A percentile compares a stretch with the other conserved stretches of the same genome.
These are phyloP conservation scores for Nesoenas mayeri DNA, from an alignment of 2,113 vertebrate genomes.

Conservation along the genomic window DNA sequence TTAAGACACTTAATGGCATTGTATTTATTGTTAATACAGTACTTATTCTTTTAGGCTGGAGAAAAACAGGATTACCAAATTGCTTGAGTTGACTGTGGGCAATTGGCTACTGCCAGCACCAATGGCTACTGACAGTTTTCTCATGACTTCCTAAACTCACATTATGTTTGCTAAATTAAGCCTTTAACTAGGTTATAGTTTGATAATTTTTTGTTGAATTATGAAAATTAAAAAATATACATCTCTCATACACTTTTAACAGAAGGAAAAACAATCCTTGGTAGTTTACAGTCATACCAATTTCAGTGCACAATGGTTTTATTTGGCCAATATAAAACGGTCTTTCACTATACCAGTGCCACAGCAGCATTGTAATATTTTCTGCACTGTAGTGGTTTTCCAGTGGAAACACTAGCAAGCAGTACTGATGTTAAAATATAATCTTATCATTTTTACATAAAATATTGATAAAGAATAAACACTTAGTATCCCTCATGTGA, in stretches of 20 bases:
- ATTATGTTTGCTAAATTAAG: neutral
- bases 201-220: neutral
- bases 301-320: neutral
- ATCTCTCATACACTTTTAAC: neutral
- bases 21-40: neutral
- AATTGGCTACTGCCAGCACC: neutral
- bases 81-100: neutral
- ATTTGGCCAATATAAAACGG: neutral
- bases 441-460: constrained; percentile 78
- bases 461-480: constrained; percentile 81
- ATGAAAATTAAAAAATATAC: neutral
- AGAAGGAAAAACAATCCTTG: neutral
- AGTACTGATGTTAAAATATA: constrained; percentile 74
- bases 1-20: neutral
- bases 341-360: neutral
- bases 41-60: neutral
- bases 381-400: constrained; percentile 58
- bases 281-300: neutral
- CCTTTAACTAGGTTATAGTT: neutral
- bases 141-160: neutral
- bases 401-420: constrained; percentile 51
- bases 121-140: neutral
- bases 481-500: constrained; percentile 75
- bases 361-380: constrained; percentile 12
- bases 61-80: neutral